These are phyloP conservation scores for Lottia gigantea DNA, from an alignment of 2,888 invertebrate genomes.

Conservation along the genomic window DNA sequence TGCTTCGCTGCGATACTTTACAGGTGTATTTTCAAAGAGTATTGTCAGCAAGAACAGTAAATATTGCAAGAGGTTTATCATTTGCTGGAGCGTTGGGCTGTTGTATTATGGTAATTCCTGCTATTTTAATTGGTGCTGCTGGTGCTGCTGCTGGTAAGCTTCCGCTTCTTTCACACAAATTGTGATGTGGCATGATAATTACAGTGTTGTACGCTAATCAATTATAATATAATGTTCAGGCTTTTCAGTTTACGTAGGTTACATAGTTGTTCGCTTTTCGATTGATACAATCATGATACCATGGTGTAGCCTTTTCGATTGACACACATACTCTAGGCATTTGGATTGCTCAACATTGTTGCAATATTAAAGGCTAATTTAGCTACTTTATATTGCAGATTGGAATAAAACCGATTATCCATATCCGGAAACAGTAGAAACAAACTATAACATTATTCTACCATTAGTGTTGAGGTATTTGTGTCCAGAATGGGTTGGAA, in stretches of 20 bases:
- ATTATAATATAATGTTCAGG: no score
- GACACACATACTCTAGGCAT: no score
- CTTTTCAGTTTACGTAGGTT: no score
- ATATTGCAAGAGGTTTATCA: slow-evolving; percentile 90
- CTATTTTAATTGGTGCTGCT: slow-evolving; percentile 95
- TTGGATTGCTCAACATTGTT: no score
- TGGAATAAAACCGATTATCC: slow-evolving; percentile 93
- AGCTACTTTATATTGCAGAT: slow-evolving; percentile 72
- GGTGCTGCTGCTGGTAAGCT: slow-evolving; percentile 88
- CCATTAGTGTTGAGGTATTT: slow-evolving; percentile 97
- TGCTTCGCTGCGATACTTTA: slow-evolving; percentile 22
- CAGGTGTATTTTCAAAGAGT: slow-evolving; percentile 99
- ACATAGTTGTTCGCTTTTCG: no score
- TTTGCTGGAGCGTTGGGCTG: slow-evolving; percentile 96
- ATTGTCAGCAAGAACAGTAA: slow-evolving; percentile 92
- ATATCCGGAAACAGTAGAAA: slow-evolving; percentile 51
- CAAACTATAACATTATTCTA: slow-evolving; percentile 89
- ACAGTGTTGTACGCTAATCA: no score
- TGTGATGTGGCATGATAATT: no score
- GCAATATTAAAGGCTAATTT: no score
- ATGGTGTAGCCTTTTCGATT: no score
- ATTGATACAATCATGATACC: no score
- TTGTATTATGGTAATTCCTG: slow-evolving; percentile 95
- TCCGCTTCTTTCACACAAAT: not conserved
- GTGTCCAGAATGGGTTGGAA: slow-evolving; percentile 94